A percentile compares a stretch with the other conserved stretches of the same genome.
Conservation (phyloP, 92 coral and sea anemone species). For the Zoanthus sansibaricus region DNA sequence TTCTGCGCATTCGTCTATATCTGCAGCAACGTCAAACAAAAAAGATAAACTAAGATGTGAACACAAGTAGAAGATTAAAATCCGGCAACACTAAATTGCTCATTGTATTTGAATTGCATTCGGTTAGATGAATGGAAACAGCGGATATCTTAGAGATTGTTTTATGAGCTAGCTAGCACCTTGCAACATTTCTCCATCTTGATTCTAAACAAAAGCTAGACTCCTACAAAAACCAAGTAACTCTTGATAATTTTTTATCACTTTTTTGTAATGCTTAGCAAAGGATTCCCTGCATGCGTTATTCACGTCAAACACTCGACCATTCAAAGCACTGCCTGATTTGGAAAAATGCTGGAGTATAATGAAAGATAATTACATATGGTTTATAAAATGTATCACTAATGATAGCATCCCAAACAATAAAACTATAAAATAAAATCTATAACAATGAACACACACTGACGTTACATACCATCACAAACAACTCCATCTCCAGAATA, state of each 20-base stretch:
- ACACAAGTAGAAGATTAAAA: neutral
- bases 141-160: neutral
- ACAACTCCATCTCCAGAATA: slow-evolving; percentile 42
- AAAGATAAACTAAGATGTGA: neutral
- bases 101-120: neutral
- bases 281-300: neutral
- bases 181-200: neutral
- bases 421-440: too few relatives aligned
- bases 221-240: neutral
- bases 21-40: slow-evolving; percentile 39
- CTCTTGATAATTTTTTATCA: neutral
- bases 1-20: slow-evolving; percentile 81
- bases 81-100: neutral
- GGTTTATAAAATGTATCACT: too few relatives aligned
- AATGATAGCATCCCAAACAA: too few relatives aligned
- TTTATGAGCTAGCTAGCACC: neutral
- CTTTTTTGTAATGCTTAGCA: neutral
- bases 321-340: neutral
- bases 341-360: too few relatives aligned
- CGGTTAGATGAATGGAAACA: neutral
- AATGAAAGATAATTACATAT: too few relatives aligned
- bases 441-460: too few relatives aligned
- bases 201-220: neutral
- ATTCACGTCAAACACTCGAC: neutral
- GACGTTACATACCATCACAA: slow-evolving; percentile 31